Evolutionary conservation across 2,797 vertebrate species (phyloP), one percentile per base, ranked within the genome.

Genomic region (Anguilla anguilla): DNA sequence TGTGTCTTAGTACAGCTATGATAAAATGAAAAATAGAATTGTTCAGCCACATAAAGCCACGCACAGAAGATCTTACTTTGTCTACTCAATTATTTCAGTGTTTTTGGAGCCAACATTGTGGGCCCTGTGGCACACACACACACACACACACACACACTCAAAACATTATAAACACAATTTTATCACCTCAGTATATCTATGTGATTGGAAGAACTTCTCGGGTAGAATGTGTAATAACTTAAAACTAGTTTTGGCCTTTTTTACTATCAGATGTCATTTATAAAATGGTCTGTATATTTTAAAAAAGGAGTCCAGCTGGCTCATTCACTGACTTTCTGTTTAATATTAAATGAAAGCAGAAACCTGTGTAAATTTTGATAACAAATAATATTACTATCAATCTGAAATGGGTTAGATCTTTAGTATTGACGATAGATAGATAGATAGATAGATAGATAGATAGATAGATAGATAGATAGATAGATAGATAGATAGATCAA

Each of bases 1-100:
- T 87, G 81, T 83, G 61, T 53, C 31, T 57, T 61, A 31, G 59
- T 46, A 55, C 81, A 69, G 39, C 67, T 19, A 72, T 31, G 53
- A 83, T 53, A 67, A 64, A 59, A 57, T 86, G 28, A 46, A 79
- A 39, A 69, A 82, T 49, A 49, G 79, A 51, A 19, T 13, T 51
- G 43, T n/a, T 51, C 22, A n/a, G 17, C 74, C 77, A 51, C 22
- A 82, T 25, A 51, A 82, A 49, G 22, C 43, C 22, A 10, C 25
- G 22, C 79, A 49, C 10, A 10, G 43, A 43, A 82, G 79, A 82
- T 51, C 6, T 25, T 51, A 51, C 22, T 51, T 51, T 49, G 72
- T 82, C 28, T 51, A 25, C 43, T 46, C 39, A 49, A 22, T 81
- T 81, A n/a, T 7, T 51, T 51, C 43, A 11, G 7, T 2, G 19